Evolutionary conservation across 1,140 invertebrate genomes (phyloP), one percentile per base, ranked within the genome.

Genomic region (Drosophila sturtevanti): DNA sequence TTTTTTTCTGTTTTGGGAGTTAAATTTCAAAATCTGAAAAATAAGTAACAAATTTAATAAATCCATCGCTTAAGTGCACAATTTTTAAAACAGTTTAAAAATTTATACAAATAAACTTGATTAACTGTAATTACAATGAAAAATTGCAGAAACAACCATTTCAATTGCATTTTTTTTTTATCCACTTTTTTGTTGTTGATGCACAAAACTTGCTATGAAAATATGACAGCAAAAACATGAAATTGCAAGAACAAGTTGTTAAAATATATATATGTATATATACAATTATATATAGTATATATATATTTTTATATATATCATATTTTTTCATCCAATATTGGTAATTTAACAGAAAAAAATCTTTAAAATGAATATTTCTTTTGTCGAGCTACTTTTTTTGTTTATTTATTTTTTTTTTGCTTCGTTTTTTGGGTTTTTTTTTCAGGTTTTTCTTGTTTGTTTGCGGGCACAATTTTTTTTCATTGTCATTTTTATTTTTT

Each of bases 111-210:
- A 48, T 48, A 48, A 48, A 21, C 41, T 48, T 48, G 41, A 48
- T 48, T 48, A 48, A 48, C 41, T 48, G 41, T 48, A 48, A 48
- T 48, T 48, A 48, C 41, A 48, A 48, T 48, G 16, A 9, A 48
- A 48, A 48, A 48, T 21, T 48, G 18, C 16, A 11, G 7, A 48
- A 21, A 48, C 41, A 48, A 48, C 18, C 41, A 48, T 44, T 18
- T 14, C 16, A 7, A 48, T 21, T 21, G 16, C 7, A 31, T 31
- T 31, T 31, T 31, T 31, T 31, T 31, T 31, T 18, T 48, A n/a
- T n/a, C n/a, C n/a, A n/a, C n/a, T 2, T 44, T 7, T 2, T 41
- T 18, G 18, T 44, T 18, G 41, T 44, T n/a, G 7, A 10, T 44
- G 41, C 38, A 41, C 16, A 7, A 31, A 31, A 31, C 27, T 3